phyloP scores from a whole-genome alignment of 2,888 invertebrate genomes.

The Ophion ventricosus region DNA sequence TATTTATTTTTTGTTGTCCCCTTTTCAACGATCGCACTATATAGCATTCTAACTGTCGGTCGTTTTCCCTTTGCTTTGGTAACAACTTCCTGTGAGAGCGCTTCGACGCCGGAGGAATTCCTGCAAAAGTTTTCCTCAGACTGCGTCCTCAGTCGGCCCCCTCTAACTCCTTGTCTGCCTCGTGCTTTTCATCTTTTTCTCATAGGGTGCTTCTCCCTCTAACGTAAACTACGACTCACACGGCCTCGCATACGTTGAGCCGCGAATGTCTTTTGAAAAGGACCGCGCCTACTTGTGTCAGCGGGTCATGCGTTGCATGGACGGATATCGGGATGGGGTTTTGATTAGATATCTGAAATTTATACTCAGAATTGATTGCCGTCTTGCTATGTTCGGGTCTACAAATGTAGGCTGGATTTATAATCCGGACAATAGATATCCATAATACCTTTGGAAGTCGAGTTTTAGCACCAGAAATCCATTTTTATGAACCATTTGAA shows the following conservation, averaged over 20 bases:
- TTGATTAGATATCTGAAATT: neutral
- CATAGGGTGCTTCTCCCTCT: slow-evolving; percentile 32
- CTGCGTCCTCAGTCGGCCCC: neutral
- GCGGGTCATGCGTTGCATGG: neutral
- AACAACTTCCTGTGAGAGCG: slow-evolving; percentile 44
- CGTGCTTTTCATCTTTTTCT: neutral
- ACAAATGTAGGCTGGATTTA: no score
- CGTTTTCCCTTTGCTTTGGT: slow-evolving; percentile 17
- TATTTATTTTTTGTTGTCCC: slow-evolving; percentile 29
- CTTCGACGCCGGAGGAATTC: slow-evolving; percentile 61
- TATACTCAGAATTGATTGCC: no score
- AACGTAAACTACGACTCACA: slow-evolving; percentile 61
- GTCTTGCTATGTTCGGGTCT: no score
- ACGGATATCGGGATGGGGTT: neutral
- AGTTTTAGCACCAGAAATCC: no score
- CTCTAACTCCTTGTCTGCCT: neutral
- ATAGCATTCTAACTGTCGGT: slow-evolving; percentile 44
- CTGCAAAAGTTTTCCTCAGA: slow-evolving; percentile 61
- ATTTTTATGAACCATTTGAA: no score
- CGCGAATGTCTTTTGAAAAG: slow-evolving; percentile 29
- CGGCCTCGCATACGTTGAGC: slow-evolving; percentile 63
- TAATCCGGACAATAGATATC: no score
- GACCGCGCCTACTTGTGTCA: neutral
- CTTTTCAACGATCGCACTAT: slow-evolving; percentile 15
- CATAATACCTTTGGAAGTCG: no score